Evolutionary conservation across 2,113 vertebrate genomes (phyloP).

Genomic region (Ovibos moschatus): DNA sequence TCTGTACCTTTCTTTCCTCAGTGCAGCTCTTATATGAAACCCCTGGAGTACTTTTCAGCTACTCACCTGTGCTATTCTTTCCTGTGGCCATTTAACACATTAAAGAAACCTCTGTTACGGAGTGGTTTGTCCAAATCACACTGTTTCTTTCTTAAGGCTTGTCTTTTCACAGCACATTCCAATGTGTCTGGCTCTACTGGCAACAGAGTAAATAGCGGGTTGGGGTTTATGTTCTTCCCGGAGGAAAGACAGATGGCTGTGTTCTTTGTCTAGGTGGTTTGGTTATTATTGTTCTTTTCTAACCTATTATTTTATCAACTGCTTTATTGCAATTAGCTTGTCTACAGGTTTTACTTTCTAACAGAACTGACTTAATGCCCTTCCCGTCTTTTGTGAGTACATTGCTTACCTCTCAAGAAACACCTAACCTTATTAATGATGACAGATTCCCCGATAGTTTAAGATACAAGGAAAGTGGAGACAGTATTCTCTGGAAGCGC

Average conservation of each 20-base stretch:
- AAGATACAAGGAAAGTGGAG: constrained; percentile 47
- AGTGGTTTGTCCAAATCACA: neutral
- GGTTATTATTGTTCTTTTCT: constrained; percentile 22
- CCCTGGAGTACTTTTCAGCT: neutral
- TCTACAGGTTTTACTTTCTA: constrained; percentile 58
- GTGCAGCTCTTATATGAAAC: neutral
- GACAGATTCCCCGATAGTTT: neutral
- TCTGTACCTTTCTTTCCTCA: neutral
- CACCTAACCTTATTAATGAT: constrained; percentile 50
- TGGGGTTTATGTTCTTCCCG: constrained; percentile 15
- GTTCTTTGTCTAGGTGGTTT: constrained; percentile 47
- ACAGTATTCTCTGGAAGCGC: constrained; percentile 3
- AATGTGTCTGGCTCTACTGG: neutral
- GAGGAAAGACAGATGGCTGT: neutral
- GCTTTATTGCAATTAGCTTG: constrained; percentile 17
- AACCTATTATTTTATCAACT: constrained; percentile 30
- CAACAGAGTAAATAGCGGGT: neutral
- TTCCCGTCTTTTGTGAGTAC: neutral
- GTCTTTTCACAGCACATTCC: constrained; percentile 15
- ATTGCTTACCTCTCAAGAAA: neutral
- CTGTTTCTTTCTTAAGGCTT: constrained; percentile 31
- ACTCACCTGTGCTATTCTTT: neutral
- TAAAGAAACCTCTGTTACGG: neutral
- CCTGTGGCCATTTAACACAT: neutral
- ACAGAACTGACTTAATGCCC: neutral